Percentiles rank a stretch among this genome's conserved stretches.
Evolutionary conservation across 2,888 invertebrate species (phyloP).

Genomic region (Spicauda simplicius): DNA sequence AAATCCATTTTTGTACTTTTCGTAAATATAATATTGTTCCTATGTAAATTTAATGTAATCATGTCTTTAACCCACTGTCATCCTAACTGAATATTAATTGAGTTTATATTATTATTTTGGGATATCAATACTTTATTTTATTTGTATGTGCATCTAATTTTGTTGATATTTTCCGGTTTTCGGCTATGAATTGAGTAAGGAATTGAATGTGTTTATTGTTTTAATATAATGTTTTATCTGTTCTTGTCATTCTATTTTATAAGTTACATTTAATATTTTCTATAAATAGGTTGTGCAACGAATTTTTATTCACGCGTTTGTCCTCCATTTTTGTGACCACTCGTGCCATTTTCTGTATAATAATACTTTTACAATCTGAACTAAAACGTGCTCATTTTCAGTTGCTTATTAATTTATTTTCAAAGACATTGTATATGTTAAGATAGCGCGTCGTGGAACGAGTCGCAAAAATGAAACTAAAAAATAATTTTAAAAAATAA

Average conservation of each 20-base stretch:
- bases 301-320: slow-evolving; percentile 48
- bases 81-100: slow-evolving; percentile 2
- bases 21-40: slow-evolving; percentile 35
- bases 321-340: slow-evolving; percentile 35
- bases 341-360: slow-evolving; percentile 53
- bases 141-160: slow-evolving; percentile 3
- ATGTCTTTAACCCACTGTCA: slow-evolving; percentile 9
- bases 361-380: slow-evolving; percentile 13
- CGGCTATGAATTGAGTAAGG: slow-evolving; percentile 33
- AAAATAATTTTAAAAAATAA: background rate
- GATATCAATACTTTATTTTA: background rate
- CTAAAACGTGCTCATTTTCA: slow-evolving; percentile 1
- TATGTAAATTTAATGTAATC: slow-evolving; percentile 34
- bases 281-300: slow-evolving; percentile 67
- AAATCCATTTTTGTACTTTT: slow-evolving; percentile 37
- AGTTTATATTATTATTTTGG: slow-evolving; percentile 18
- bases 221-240: slow-evolving; percentile 25
- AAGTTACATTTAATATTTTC: slow-evolving; percentile 35
- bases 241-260: slow-evolving; percentile 34
- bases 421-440: background rate
- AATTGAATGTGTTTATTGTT: slow-evolving; percentile 35
- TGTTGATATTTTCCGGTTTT: slow-evolving; percentile 18
- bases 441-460: background rate
- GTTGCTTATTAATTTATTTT: slow-evolving; percentile 25
- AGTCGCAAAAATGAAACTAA: background rate